Evolutionary conservation across 1,140 invertebrate genomes (phyloP), one percentile per base, ranked within the genome.

Genomic region (Drosophila guanche): DNA sequence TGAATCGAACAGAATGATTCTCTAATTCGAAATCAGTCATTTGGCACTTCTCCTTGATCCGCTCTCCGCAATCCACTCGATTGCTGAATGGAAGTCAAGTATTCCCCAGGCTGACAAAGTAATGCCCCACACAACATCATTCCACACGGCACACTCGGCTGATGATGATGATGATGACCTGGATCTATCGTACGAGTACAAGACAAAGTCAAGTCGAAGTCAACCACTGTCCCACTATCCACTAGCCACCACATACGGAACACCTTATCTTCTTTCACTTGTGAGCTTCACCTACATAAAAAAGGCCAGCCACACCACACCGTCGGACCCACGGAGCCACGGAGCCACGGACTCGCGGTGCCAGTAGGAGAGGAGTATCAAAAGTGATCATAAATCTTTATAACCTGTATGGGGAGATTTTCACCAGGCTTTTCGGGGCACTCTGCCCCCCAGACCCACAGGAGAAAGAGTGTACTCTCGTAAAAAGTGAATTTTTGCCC

Each of bases 371-470:
- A 66, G 66, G 40, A 45, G 79, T 70, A 84, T 84, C 79, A 79
- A 84, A 70, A 83, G 75, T 79, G 79, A 83, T 83, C 79, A 84
- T 84, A 83, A 84, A 84, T 84, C 79, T 84, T 59, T 70, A 71
- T 84, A 83, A 83, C 79, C 79, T 79, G 79, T 84, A 83, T 75
- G 79, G 23, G 66, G 48, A 59, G 79, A 75, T 83, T 84, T 84
- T 79, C 79, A 75, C 79, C 79, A 83, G 51, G 58, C 58, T 54
- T 55, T 52, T 66, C 6, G 47, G 47, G 53, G 22, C 52, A 14
- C 62, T 41, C 57, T 41, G 55, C 54, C 55, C 51, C 5, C 23
- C 10, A 41, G 37, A 51, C 45, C 46, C 16, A 48, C 40, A 8
- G 33, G 43, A 37, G 42, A 59, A 58, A 10, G 41, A 46, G 27